A percentile compares a stretch with the other conserved stretches of the same genome.
Conservation (phyloP, 1,140 invertebrate species). For the Drosophila bifasciata region DNA sequence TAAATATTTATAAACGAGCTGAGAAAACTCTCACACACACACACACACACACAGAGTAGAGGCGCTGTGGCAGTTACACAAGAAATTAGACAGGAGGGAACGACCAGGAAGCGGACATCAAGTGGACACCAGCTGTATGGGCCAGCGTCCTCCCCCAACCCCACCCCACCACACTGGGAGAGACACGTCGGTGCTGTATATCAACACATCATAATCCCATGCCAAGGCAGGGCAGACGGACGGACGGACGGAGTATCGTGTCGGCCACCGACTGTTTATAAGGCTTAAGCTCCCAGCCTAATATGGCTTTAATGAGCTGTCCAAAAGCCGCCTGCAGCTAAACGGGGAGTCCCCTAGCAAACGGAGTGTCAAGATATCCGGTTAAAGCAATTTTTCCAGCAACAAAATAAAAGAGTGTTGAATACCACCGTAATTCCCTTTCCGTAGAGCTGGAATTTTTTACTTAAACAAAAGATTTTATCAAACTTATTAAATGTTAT, state of each 20-base stretch:
- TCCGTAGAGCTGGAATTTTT: background rate
- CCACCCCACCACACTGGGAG: no score
- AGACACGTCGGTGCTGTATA: constrained; percentile 42
- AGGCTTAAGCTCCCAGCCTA: constrained; percentile 43
- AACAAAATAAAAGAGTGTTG: constrained; percentile 1
- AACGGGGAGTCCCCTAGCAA: constrained; percentile 2
- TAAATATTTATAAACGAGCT: constrained; percentile 75
- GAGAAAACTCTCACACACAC: constrained; percentile 12
- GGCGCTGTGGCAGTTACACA: constrained; percentile 6
- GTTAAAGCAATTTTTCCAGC: background rate
- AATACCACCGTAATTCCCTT: background rate
- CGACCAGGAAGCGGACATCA: constrained; percentile 41
- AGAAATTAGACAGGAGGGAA: constrained; percentile 48
- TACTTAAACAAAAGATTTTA: constrained; percentile 11
- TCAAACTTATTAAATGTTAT: constrained; percentile 32
- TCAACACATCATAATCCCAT: constrained; percentile 76
- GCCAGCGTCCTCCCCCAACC: background rate
- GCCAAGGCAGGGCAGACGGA: constrained; percentile 16
- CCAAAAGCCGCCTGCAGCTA: constrained; percentile 10
- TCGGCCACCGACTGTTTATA: constrained; percentile 40
- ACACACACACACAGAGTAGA: background rate
- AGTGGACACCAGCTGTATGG: constrained; percentile 53
- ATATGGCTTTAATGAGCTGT: constrained; percentile 74
- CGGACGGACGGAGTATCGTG: background rate
- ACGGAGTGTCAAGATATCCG: constrained; percentile 10